A percentile compares a stretch with the other conserved stretches of the same genome.
Conservation (phyloP, 2,888 invertebrate species). For the Ecliptopera silaceata region DNA sequence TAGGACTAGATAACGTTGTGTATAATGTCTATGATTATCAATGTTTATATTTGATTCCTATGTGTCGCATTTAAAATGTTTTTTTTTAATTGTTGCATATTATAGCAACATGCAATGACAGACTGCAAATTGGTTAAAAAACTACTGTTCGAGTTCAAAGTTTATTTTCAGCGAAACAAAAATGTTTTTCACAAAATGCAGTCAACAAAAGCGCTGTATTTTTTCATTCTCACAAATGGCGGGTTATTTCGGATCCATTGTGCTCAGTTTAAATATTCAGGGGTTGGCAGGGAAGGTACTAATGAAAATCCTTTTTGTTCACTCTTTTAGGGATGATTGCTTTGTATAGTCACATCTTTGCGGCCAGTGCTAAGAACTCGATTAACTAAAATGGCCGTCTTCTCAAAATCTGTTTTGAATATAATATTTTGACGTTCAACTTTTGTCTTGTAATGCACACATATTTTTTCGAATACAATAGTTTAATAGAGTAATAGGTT, state of each 20-base stretch:
- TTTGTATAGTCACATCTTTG: not conserved
- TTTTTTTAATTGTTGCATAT: not conserved
- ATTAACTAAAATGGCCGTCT: too few species aligned
- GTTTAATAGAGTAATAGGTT: too few species aligned
- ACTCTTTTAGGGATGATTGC: not conserved
- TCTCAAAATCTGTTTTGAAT: too few species aligned
- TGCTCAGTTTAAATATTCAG: conserved; percentile 15
- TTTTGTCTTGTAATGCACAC: too few species aligned
- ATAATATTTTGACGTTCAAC: too few species aligned
- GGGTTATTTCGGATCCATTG: conserved; percentile 7
- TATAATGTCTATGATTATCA: too few species aligned
- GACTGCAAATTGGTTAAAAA: too few species aligned
- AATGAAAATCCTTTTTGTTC: conserved; percentile 12
- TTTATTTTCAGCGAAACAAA: conserved; percentile 6
- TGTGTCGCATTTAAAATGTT: too few species aligned
- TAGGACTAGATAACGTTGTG: too few species aligned
- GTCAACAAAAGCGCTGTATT: not conserved
- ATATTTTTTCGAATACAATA: too few species aligned
- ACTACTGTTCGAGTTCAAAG: not conserved
- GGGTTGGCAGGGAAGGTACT: not conserved
- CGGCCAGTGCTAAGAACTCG: not conserved
- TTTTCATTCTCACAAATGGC: conserved; percentile 9
- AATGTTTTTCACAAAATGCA: conserved; percentile 16
- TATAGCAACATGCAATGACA: not conserved
- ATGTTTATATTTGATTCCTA: too few species aligned